Evolutionary conservation across 2,113 vertebrate species (phyloP), one percentile per base, ranked within the genome.

Genomic region (Hiodon alosoides): DNA sequence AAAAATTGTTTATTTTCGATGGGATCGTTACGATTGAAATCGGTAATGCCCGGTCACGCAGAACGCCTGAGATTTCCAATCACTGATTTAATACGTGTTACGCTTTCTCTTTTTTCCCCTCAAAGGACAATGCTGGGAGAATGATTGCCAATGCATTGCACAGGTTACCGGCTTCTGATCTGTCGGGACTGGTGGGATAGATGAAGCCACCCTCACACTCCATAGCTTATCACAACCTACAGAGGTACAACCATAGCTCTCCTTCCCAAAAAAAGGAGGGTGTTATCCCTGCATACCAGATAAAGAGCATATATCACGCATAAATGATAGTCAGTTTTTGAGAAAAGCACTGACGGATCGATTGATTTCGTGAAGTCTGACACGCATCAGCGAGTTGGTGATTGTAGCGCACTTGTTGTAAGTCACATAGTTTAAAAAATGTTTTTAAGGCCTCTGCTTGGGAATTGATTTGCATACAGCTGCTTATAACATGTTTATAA

Each of bases 381-480:
- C 76, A 66, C 84, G 81, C 79, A 84, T 83, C 82, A 76, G 84
- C 86, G 67, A 86, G 88, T 86, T 80, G 81, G 85, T 91, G 91
- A 92, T 92, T 91, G 91, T 91, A 89, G 85, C 86, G 86, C 87
- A 85, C 85, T 86, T 87, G 69, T 69, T 85, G 80, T 87, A 90
- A 87, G 91, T 86, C 90, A 90, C 90, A 88, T 90, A 72, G 81
- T 83, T 80, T 31, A 31, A 31, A 31, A 31, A 31, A 31, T 31
- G 31, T 85, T 87, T 89, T 79, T 91, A 92, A 92, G 90, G 90
- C 91, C 91, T 91, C 87, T 90, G 85, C 83, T 89, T 82, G 87
- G 89, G 85, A 87, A 79, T 86, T 72, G 61, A 67, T 72, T 77
- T 90, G 89, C 88, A 89, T 89, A 83, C 81, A 76, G 72, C 72